Conservation (phyloP, 2,113 vertebrate species). For the Bos javanicus region DNA sequence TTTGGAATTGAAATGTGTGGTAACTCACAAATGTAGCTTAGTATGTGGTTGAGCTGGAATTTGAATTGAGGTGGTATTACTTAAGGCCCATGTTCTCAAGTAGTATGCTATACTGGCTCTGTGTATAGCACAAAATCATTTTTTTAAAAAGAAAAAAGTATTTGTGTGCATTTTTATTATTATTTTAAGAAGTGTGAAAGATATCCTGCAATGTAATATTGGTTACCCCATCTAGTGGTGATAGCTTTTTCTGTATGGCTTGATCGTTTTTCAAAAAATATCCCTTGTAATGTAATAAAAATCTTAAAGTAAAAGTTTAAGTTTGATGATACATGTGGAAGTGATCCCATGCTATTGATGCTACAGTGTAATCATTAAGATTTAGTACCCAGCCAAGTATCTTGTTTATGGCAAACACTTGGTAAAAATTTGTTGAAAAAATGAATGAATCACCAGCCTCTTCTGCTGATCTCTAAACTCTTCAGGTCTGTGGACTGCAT, state of each 20-base stretch:
- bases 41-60: not conserved
- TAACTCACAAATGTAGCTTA: not conserved
- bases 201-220: not conserved
- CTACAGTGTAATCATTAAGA: not conserved
- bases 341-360: not conserved
- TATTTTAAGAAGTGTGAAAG: not conserved
- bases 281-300: not conserved
- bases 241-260: not conserved
- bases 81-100: not conserved
- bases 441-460: not conserved
- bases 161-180: not conserved
- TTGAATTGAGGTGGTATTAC: not conserved
- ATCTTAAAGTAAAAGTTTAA: not conserved
- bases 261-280: not conserved
- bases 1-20: not conserved
- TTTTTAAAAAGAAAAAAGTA: not conserved
- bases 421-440: not conserved
- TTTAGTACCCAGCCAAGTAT: not conserved
- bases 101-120: not conserved
- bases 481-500: not conserved
- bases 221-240: constrained; percentile 36
- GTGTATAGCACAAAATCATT: not conserved
- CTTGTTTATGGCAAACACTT: not conserved
- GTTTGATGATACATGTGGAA: not conserved
- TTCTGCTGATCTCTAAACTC: not conserved